Evolutionary conservation across 1,140 invertebrate genomes (phyloP).

Genomic region (Stegodyphus dumicola): DNA sequence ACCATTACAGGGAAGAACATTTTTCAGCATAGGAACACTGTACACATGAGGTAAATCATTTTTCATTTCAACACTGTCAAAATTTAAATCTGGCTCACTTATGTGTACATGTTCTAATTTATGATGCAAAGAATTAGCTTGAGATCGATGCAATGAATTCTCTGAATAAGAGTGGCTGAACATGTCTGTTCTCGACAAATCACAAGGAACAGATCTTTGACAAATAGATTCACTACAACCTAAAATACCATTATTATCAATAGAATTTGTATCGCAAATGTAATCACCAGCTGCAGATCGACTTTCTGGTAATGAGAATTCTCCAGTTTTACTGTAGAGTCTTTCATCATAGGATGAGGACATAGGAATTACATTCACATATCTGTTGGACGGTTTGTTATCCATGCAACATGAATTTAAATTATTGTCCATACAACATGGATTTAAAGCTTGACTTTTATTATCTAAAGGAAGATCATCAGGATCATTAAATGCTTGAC

Average conservation of each 20-base stretch:
- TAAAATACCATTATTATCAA: slow-evolving; percentile 18
- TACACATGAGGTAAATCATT: slow-evolving; percentile 15
- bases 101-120: slow-evolving; percentile 34
- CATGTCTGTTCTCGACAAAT: neutral
- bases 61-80: neutral
- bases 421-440: slow-evolving; percentile 18
- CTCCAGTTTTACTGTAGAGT: slow-evolving; percentile 8
- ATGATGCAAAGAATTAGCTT: slow-evolving; percentile 8
- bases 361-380: slow-evolving; percentile 10
- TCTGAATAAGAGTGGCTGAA: slow-evolving; percentile 39
- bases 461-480: slow-evolving; percentile 62
- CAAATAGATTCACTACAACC: slow-evolving; percentile 9
- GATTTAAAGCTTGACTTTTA: slow-evolving; percentile 10
- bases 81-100: slow-evolving; percentile 41
- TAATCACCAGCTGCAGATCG: slow-evolving; percentile 8
- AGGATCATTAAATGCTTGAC: slow-evolving; percentile 66
- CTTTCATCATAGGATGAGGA: slow-evolving; percentile 53
- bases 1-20: neutral
- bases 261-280: neutral
- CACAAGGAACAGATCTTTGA: neutral
- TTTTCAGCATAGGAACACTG: slow-evolving; percentile 30
- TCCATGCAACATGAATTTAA: slow-evolving; percentile 9
- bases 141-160: slow-evolving; percentile 41
- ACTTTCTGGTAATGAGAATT: slow-evolving; percentile 4
- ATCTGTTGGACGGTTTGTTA: neutral